Percentiles rank a stretch among this genome's conserved stretches.
These are phyloP conservation scores for Neofelis nebulosa DNA, from an alignment of 2,113 vertebrate species.

Conservation along the genomic window DNA sequence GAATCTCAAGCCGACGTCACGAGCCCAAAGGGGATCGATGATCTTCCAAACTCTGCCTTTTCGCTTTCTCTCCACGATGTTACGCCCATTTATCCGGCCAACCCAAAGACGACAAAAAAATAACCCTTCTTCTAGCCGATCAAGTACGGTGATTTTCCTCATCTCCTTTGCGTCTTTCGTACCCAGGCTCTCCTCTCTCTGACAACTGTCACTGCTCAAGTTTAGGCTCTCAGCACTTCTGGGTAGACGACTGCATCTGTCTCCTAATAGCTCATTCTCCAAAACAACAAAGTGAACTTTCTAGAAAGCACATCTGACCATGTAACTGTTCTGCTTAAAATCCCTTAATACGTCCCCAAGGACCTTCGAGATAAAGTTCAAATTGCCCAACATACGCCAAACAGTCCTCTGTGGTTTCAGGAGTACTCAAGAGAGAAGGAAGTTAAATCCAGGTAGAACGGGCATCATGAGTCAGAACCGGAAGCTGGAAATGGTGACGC, in stretches of 20 bases:
- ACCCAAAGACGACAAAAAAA: not conserved
- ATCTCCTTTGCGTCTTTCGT: not conserved
- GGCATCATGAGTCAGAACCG: not conserved
- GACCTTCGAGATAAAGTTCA: not conserved
- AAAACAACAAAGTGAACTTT: not conserved
- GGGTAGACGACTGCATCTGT: not conserved
- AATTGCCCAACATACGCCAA: not conserved
- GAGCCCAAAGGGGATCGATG: not conserved
- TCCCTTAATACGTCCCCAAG: not conserved
- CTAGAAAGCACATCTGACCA: not conserved
- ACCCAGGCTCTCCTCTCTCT: not conserved
- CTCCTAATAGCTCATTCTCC: not conserved
- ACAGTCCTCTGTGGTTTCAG: not conserved
- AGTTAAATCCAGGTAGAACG: not conserved
- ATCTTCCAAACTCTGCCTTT: not conserved
- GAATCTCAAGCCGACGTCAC: not conserved
- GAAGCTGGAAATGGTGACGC: not conserved
- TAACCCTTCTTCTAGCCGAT: not conserved
- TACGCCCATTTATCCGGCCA: not conserved
- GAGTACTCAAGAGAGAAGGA: not conserved
- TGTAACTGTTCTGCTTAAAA: not conserved
- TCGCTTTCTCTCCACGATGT: not conserved
- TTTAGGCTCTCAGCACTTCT: not conserved
- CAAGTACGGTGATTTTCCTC: not conserved
- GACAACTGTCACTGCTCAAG: not conserved